Evolutionary conservation across 1,140 invertebrate genomes (phyloP).

Genomic region (Drosophila mauritiana): DNA sequence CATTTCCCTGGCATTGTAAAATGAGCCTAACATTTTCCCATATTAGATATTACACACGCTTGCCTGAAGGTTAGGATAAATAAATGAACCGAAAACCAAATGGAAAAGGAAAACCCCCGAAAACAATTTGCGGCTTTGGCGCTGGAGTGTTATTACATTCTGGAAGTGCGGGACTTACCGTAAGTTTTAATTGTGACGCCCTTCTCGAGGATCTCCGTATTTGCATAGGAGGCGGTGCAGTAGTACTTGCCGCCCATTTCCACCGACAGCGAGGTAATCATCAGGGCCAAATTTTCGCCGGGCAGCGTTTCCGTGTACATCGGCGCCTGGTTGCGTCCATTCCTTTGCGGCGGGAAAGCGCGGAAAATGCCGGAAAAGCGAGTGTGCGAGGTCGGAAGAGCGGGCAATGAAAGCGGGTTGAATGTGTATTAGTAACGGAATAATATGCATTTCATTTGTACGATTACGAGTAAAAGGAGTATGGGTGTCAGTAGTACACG

Average conservation of each 20-base stretch:
- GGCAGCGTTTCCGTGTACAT: slow-evolving; percentile 89
- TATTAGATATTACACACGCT: neutral
- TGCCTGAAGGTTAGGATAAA: too few species aligned
- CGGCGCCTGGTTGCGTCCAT: slow-evolving; percentile 85
- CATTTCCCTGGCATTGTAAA: too few species aligned
- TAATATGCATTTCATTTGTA: slow-evolving; percentile 61
- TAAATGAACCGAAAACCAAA: neutral
- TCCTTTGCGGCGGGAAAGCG: slow-evolving; percentile 26
- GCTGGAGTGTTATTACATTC: neutral
- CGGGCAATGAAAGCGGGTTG: slow-evolving; percentile 21
- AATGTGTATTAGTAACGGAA: slow-evolving; percentile 59
- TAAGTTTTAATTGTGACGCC: slow-evolving; percentile 90
- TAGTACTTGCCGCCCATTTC: slow-evolving; percentile 92
- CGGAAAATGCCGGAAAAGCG: neutral
- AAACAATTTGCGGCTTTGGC: slow-evolving; percentile 1
- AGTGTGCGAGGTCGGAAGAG: slow-evolving; percentile 5
- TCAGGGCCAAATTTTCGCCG: slow-evolving; percentile 88
- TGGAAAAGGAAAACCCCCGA: neutral
- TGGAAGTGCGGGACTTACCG: slow-evolving; percentile 86
- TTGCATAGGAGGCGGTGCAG: slow-evolving; percentile 92
- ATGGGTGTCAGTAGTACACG: slow-evolving; percentile 1
- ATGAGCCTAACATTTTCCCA: too few species aligned
- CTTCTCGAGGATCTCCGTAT: slow-evolving; percentile 87
- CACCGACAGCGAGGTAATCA: slow-evolving; percentile 90
- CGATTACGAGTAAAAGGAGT: slow-evolving; percentile 27